Evolutionary conservation across 1,140 invertebrate species (phyloP).

Genomic region (Drosophila subobscura): DNA sequence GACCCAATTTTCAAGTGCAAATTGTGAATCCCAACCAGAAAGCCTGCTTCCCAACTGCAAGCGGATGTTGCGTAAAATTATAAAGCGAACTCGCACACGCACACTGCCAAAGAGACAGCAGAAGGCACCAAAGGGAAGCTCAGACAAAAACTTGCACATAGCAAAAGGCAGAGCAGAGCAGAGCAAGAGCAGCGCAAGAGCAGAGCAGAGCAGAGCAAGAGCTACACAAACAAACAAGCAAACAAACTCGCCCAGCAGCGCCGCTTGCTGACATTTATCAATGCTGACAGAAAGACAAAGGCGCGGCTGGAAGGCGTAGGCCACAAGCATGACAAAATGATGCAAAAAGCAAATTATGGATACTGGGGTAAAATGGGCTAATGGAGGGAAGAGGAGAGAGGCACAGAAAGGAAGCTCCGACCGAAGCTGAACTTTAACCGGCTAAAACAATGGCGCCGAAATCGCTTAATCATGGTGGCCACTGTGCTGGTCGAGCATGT

Average conservation of each 20-base stretch:
- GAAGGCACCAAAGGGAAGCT: constrained; percentile 27
- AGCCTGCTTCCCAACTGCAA: constrained; percentile 33
- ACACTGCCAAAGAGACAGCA: neutral
- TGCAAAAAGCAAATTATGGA: constrained; percentile 67
- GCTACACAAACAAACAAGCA: constrained; percentile 52
- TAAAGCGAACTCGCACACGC: constrained; percentile 34
- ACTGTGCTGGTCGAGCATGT: constrained; percentile 67
- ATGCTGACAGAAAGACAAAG: constrained; percentile 77
- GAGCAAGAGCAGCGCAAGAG: constrained; percentile 27
- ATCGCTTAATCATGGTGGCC: constrained; percentile 80
- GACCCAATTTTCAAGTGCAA: constrained; percentile 81
- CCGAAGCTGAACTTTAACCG: constrained; percentile 25
- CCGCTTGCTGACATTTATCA: constrained; percentile 73
- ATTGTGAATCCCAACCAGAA: constrained; percentile 44
- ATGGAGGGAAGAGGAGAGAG: neutral
- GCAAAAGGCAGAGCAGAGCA: constrained; percentile 33
- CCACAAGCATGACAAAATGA: constrained; percentile 78
- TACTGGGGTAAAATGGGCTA: constrained; percentile 18
- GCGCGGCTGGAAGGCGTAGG: constrained; percentile 17
- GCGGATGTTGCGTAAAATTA: constrained; percentile 77
- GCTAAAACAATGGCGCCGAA: constrained; percentile 77
- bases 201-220: constrained; percentile 17
- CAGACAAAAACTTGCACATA: constrained; percentile 63
- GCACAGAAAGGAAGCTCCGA: neutral
- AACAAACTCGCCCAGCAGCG: constrained; percentile 51